Evolutionary conservation across 2,888 invertebrate species (phyloP).

Genomic region (Bellardia bayeri): DNA sequence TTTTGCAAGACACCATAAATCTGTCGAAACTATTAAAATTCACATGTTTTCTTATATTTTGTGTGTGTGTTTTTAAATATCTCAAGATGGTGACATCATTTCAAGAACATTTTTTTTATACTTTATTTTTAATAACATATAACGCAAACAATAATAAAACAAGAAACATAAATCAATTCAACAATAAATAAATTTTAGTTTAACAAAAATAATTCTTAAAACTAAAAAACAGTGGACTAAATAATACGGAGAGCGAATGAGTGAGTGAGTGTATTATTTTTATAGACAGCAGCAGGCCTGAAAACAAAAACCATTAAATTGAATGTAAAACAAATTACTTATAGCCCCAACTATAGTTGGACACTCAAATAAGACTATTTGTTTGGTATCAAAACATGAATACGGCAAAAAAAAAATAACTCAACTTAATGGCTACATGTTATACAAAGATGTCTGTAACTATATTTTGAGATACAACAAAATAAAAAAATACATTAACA

Average conservation of each 20-base stretch:
- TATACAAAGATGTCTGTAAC: constrained; percentile 53
- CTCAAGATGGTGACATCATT: constrained; percentile 63
- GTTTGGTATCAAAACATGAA: constrained; percentile 31
- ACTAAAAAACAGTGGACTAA: not conserved
- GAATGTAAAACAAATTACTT: constrained; percentile 63
- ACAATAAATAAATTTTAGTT: constrained; percentile 60
- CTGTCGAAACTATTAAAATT: constrained; percentile 49
- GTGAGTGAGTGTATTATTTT: not conserved
- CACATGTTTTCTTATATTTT: constrained; percentile 4
- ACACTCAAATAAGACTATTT: constrained; percentile 8
- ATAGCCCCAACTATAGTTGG: constrained; percentile 26
- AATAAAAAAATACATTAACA: constrained; percentile 30
- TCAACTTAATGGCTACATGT: constrained; percentile 37
- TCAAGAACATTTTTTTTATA: constrained; percentile 51
- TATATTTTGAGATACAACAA: constrained; percentile 49
- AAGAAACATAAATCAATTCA: constrained; percentile 66
- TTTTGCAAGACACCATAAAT: constrained; percentile 58
- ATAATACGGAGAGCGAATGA: not conserved
- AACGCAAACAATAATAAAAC: constrained; percentile 43
- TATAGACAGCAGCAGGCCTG: constrained; percentile 25
- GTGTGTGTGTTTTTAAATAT: not conserved
- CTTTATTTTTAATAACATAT: constrained; percentile 35
- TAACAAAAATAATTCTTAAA: constrained; percentile 38
- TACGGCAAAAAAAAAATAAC: constrained; percentile 25
- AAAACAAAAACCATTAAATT: constrained; percentile 60